Base-by-base conservation (phyloP, 2,888 invertebrate species). In the Andrena bicolor region DNA sequence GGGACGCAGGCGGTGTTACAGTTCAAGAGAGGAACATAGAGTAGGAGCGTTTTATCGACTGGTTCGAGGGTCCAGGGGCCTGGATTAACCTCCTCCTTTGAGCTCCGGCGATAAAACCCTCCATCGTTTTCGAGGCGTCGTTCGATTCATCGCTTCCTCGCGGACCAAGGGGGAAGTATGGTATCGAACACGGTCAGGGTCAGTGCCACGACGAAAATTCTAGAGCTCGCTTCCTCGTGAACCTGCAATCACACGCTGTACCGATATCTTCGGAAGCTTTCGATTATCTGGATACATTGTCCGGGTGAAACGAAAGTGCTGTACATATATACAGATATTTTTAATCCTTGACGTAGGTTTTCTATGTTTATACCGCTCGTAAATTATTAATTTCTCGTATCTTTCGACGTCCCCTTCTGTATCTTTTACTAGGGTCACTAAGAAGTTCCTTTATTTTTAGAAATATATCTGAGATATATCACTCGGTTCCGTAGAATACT, bases 391-490 rank as follows among this genome's bases (percentile, higher is more conserved):
- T 51, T n/a, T 66, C 66, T 73, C 35, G 35, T 56, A 63, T 16
- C 13, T 4, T 53, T 71, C 32, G 32, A 35, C 13, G 23, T 64
- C 48, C 30, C 63, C 20, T 70, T 53, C 65, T 23, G 20, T 63
- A 23, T 16, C 8, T 35, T 28, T 16, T 30, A 20, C 49, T 60
- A 60, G 2, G 20, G 48, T 10, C 35, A n/a, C 51, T 63, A 63
- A 41, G 71, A 66, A 79, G 80, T 80, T 80, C 80, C 80, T 79
- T 66, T 71, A 61, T 53, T 66, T 41, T 78, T 80, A 80, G 61
- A 32, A 49, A 71, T 71, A 66, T 10, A 10, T 53, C 4, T 2
- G 64, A 2, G 16, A 65, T 56, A 13, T 16, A 16, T 73, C 16
- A 16, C 35, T 20, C 48, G 49, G 48, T 41, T 60, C 73, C 41